Percentiles rank a stretch among this genome's conserved stretches.
Conservation (phyloP, 2,888 invertebrate species). For the Xestia c-nigrum region DNA sequence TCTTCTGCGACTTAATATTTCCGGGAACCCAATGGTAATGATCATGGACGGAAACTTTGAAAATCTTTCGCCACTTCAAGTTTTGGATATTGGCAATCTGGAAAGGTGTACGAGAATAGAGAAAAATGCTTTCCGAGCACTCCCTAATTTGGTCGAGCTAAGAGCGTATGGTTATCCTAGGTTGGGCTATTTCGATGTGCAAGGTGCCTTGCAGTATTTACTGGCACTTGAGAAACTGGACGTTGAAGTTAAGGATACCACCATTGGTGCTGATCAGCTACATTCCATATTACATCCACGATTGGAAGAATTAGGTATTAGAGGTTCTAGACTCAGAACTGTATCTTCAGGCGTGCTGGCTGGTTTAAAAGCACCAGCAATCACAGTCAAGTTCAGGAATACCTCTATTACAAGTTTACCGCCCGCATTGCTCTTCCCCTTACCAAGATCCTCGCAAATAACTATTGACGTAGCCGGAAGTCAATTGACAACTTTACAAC, state of each 20-base stretch:
- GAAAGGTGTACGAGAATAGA: conserved; percentile 94
- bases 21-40: conserved; percentile 94
- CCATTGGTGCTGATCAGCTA: conserved; percentile 95
- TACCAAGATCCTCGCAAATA: conserved; percentile 96
- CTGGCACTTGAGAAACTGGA: conserved; percentile 94
- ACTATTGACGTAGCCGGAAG: conserved; percentile 95
- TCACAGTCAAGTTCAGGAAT: conserved; percentile 94
- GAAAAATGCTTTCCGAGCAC: conserved; percentile 94
- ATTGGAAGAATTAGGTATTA: conserved; percentile 93
- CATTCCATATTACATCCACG: conserved; percentile 95
- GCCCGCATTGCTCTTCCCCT: conserved; percentile 95
- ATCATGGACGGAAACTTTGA: conserved; percentile 95
- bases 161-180: conserved; percentile 94
- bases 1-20: conserved; percentile 94
- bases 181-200: conserved; percentile 96
- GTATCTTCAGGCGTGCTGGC: conserved; percentile 96
- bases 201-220: conserved; percentile 94
- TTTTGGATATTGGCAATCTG: conserved; percentile 92
- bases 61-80: conserved; percentile 92
- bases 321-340: conserved; percentile 93
- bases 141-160: conserved; percentile 93
- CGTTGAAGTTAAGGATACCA: conserved; percentile 96
- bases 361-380: conserved; percentile 93
- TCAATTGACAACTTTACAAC: conserved; percentile 93
- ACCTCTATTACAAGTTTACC: conserved; percentile 95